A percentile compares a stretch with the other conserved stretches of the same genome.
Evolutionary conservation across 2,888 invertebrate species (phyloP).

Genomic region (Cephonodes hylas): DNA sequence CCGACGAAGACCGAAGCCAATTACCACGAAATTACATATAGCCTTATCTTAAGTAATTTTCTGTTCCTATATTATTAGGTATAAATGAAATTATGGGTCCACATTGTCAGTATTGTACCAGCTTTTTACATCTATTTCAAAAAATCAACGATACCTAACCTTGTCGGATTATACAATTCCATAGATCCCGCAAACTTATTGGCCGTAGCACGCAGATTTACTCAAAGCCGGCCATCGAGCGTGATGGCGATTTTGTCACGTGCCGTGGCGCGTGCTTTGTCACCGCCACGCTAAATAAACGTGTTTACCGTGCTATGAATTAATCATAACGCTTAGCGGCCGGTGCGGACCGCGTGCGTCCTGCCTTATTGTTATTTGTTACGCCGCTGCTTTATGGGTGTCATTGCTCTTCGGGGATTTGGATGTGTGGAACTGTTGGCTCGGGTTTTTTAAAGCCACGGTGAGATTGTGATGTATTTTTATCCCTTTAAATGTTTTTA

Average conservation of each 20-base stretch:
- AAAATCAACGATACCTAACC: too few relatives aligned
- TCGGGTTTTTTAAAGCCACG: too few relatives aligned
- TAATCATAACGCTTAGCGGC: conserved; percentile 1
- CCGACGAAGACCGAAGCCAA: too few relatives aligned
- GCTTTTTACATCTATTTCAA: too few relatives aligned
- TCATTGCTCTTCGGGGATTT: background rate
- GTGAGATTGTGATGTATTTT: background rate
- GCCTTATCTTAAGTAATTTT: too few relatives aligned
- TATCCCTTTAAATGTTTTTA: background rate
- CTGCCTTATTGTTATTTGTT: background rate
- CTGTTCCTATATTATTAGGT: too few relatives aligned
- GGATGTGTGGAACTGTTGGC: background rate
- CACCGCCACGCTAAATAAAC: conserved; percentile 4
- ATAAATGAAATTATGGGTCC: too few relatives aligned
- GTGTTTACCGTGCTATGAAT: conserved; percentile 8
- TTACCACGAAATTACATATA: too few relatives aligned
- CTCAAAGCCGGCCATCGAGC: background rate
- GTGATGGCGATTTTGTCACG: conserved; percentile 9
- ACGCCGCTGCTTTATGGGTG: background rate
- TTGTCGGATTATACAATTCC: background rate
- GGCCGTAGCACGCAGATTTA: background rate
- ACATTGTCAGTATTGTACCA: too few relatives aligned
- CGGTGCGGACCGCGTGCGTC: background rate
- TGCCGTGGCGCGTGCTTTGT: conserved; percentile 4
- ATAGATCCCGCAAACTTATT: background rate